phyloP scores from a whole-genome alignment of 2,797 vertebrate genomes.

The Kryptolebias ocellatus region DNA sequence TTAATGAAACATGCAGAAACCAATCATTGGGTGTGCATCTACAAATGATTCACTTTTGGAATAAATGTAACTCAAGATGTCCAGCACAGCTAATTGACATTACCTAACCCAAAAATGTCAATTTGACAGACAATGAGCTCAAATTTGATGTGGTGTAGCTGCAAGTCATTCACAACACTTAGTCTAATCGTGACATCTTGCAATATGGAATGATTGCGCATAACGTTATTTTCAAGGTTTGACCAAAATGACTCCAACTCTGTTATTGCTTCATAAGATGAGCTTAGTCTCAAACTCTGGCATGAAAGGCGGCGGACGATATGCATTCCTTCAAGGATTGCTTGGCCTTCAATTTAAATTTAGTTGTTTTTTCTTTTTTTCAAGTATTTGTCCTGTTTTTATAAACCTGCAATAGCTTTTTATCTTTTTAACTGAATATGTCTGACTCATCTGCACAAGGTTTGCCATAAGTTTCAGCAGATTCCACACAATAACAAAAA shows the following conservation, averaged over 20 bases:
- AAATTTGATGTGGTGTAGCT: neutral
- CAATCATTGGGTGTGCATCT: too few species aligned
- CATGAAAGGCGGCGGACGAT: neutral
- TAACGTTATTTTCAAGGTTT: neutral
- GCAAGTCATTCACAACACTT: too few species aligned
- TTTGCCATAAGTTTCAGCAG: conserved; percentile 35
- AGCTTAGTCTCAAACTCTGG: neutral
- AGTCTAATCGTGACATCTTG: neutral
- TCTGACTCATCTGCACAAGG: conserved; percentile 48
- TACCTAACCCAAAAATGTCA: neutral
- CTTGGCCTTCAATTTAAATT: neutral
- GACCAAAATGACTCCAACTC: too few species aligned
- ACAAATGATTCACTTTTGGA: too few species aligned
- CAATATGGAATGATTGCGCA: too few species aligned
- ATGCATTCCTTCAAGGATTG: neutral
- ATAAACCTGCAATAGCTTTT: conserved; percentile 7
- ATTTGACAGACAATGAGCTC: neutral
- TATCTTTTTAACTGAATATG: conserved; percentile 19
- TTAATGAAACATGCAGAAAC: neutral
- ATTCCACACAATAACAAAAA: conserved; percentile 19
- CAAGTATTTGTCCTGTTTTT: conserved; percentile 12
- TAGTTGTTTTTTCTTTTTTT: too few species aligned
- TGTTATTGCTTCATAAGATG: neutral
- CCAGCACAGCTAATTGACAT: too few species aligned
- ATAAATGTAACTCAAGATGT: too few species aligned